Evolutionary conservation across 2,888 invertebrate genomes (phyloP).

Genomic region (Cantharis lateralis): DNA sequence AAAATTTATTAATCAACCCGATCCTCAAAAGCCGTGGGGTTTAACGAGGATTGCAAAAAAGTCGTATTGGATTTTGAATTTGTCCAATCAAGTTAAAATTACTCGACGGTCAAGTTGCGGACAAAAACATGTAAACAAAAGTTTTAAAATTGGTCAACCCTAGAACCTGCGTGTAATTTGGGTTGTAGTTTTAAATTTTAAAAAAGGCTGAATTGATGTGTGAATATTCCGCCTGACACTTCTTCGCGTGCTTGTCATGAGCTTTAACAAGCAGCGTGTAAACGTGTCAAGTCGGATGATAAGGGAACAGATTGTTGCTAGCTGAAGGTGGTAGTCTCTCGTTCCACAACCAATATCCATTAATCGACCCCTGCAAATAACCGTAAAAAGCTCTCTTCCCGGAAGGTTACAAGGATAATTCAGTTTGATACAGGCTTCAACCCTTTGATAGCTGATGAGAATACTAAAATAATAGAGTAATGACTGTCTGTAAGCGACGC

Average conservation of each 20-base stretch:
- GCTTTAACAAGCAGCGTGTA: slow-evolving; percentile 28
- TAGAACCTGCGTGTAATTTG: neutral
- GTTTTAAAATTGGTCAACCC: no score
- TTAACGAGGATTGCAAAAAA: neutral
- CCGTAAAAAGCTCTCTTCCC: slow-evolving; percentile 29
- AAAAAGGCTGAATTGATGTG: slow-evolving; percentile 9
- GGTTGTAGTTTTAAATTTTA: neutral
- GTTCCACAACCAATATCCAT: slow-evolving; percentile 20
- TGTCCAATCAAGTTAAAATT: neutral
- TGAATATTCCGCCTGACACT: slow-evolving; percentile 29
- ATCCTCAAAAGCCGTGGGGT: neutral
- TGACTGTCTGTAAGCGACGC: slow-evolving; percentile 17
- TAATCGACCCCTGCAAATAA: slow-evolving; percentile 29
- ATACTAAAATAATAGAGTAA: slow-evolving; percentile 32
- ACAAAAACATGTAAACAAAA: neutral
- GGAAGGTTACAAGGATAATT: slow-evolving; percentile 34
- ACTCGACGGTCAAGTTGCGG: neutral
- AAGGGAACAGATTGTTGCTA: slow-evolving; percentile 14
- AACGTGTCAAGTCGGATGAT: slow-evolving; percentile 28
- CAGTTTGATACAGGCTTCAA: slow-evolving; percentile 33
- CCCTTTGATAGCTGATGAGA: slow-evolving; percentile 34
- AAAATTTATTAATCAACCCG: neutral
- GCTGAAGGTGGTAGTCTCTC: slow-evolving; percentile 13
- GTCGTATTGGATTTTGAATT: neutral
- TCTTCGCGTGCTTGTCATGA: slow-evolving; percentile 27